Base-by-base conservation (phyloP, 2,888 invertebrate genomes). In the Caenorhabditis sulstoni region DNA sequence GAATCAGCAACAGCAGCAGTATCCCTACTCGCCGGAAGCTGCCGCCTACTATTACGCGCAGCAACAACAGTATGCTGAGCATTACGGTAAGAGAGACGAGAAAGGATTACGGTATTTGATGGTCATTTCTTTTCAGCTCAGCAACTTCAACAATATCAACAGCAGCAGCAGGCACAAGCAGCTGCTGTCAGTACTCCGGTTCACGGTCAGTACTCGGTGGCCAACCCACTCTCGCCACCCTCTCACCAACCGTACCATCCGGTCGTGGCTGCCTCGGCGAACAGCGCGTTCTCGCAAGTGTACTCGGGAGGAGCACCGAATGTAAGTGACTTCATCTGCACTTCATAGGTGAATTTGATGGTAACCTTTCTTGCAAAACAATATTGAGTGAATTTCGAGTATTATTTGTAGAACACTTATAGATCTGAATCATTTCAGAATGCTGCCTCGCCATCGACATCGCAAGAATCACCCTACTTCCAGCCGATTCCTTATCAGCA, bases 221-320 rank as follows among this genome's bases (percentile, higher is more conserved):
- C 74, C 5, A 79, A 81, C 41, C 81, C 79, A 7, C 66, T 83
- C 18, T 74, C 79, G 8, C n/a, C 71, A 2, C 68, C 74, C 3
- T 12, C 68, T 20, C 57, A 75, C 14, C 39, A 11, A n/a, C n/a
- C 64, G 0, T 58, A 70, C 49, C 82, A 82, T 18, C 61, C 57
- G 16, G 58, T 75, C 37, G 66, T 81, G 4, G 71, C 71, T 7
- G 79, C 82, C 20, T 85, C 85, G 39, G 78, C 80, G 23, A 85
- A 81, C 55, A 83, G 83, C 52, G 85, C 85, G 5, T 85, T 85
- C 62, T 71, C 80, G 12, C 78, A 77, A n/a, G 79, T 83, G 18
- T 71, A 71, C 41, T 50, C 71, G 57, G 14, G 62, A n/a, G n/a
- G 62, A n/a, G n/a, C 67, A 3, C 75, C 66, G 18, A 66, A 29